A percentile compares a stretch with the other conserved stretches of the same genome.
These are phyloP conservation scores for Frieseomelitta varia DNA, from an alignment of 1,140 invertebrate species.

Conservation along the genomic window DNA sequence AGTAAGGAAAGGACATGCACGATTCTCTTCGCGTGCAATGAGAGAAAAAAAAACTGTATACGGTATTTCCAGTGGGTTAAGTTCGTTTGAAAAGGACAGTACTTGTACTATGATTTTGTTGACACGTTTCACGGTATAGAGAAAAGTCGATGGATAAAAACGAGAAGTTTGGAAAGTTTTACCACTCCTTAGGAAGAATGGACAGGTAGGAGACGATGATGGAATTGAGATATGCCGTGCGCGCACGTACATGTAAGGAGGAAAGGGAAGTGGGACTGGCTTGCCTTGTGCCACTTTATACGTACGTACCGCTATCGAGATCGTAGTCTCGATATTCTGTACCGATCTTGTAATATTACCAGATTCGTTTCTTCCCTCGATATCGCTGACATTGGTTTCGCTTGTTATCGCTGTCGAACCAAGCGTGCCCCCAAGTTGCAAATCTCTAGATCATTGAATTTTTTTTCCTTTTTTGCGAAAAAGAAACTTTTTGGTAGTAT, in stretches of 20 bases:
- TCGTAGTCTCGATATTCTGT: slow-evolving; percentile 44
- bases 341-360: slow-evolving; percentile 39
- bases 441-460: not conserved
- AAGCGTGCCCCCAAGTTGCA: not conserved
- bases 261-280: slow-evolving; percentile 58
- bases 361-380: slow-evolving; percentile 25
- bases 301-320: slow-evolving; percentile 42
- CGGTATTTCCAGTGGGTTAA: not conserved
- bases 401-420: not conserved
- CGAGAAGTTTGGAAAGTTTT: slow-evolving; percentile 55
- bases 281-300: slow-evolving; percentile 61
- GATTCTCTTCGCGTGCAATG: accelerated
- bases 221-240: slow-evolving; percentile 26
- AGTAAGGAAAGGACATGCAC: not conserved
- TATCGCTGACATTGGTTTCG: not conserved
- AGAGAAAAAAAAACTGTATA: not conserved
- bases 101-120: too few relatives aligned
- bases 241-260: slow-evolving; percentile 25
- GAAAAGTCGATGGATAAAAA: not conserved
- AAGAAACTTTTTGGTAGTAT: not conserved
- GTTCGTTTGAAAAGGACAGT: not conserved
- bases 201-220: slow-evolving; percentile 24
- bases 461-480: too few relatives aligned
- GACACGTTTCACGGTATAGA: not conserved
- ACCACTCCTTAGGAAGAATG: slow-evolving; percentile 37